These are phyloP conservation scores for Nymphicus hollandicus DNA, from an alignment of 2,113 vertebrate species.

Conservation along the genomic window DNA sequence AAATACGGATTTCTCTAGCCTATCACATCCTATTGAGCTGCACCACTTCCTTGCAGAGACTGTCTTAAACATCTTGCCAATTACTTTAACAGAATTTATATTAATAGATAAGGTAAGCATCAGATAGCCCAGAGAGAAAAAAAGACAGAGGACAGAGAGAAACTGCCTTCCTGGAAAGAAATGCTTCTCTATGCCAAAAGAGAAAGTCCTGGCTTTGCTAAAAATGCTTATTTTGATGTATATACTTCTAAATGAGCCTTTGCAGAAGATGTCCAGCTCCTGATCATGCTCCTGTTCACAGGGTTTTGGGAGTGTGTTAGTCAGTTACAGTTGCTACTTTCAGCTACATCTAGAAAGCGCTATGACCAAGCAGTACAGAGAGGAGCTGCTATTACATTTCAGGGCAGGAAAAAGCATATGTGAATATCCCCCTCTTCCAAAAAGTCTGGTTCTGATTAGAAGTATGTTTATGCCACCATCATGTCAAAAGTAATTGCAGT, in stretches of 20 bases:
- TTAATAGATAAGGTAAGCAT: background rate
- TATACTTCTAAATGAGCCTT: background rate
- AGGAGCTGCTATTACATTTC: background rate
- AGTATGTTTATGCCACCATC: background rate
- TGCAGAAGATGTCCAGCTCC: background rate
- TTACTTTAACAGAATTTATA: background rate
- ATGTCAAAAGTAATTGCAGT: background rate
- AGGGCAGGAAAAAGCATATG: background rate
- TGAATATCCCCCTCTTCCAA: background rate
- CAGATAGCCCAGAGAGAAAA: background rate
- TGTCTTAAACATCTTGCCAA: background rate
- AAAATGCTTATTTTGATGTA: background rate
- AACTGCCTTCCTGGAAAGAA: background rate
- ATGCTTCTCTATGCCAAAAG: background rate
- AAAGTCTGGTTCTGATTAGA: background rate
- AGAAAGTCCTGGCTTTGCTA: background rate
- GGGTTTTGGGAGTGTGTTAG: background rate
- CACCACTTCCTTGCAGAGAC: background rate
- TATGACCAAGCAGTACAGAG: background rate
- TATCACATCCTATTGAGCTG: background rate
- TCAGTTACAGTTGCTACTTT: background rate
- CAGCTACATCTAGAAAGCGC: background rate
- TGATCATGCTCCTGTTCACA: background rate
- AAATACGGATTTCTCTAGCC: background rate
- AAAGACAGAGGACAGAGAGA: background rate